Evolutionary conservation across 2,888 invertebrate species (phyloP), one percentile per base, ranked within the genome.

Genomic region (Diarsia rubi): DNA sequence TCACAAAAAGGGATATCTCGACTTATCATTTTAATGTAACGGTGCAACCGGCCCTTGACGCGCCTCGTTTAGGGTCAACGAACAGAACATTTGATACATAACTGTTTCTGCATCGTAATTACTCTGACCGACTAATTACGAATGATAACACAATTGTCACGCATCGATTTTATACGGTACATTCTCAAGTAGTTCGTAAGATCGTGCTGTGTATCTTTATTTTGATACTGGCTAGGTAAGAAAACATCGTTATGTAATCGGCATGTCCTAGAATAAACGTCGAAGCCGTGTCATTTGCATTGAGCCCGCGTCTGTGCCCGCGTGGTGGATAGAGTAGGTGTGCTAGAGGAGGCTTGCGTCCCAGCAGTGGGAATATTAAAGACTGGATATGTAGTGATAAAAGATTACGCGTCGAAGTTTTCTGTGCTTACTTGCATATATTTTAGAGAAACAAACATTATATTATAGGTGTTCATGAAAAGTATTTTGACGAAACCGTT

Each of bases 51-150:
- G 85, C 72, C 81, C 84, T 68, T 81, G 67, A 12, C 42, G 44
- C 57, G 65, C 16, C 62, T 69, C 83, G 54, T 73, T 69, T 63
- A 73, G 71, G 86, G 80, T 87, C 87, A 87, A 75, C 75, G 87
- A 76, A 83, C 85, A 76, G 75, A 69, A 83, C 77, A 83, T 85
- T 87, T 79, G 81, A 83, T 79, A 86, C 70, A 66, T 85, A 85
- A 87, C 81, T 79, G 86, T 87, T 83, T 60, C 67, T 86, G 64
- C 70, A 70, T 69, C 68, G 72, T 85, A 77, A 86, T 86, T 85
- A 87, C 73, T 83, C 74, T 79, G 81, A 79, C 83, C 76, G 75
- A 85, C 83, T 86, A 86, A 86, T 86, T 86, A 78, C 69, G 45
- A 42, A 45, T 78, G 85, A 84, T 82, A 85, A 84, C 67, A 66